Percentiles rank a stretch among this genome's conserved stretches.
Conservation (phyloP, 2,113 vertebrate species). For the Paradoxurus hermaphroditus region DNA sequence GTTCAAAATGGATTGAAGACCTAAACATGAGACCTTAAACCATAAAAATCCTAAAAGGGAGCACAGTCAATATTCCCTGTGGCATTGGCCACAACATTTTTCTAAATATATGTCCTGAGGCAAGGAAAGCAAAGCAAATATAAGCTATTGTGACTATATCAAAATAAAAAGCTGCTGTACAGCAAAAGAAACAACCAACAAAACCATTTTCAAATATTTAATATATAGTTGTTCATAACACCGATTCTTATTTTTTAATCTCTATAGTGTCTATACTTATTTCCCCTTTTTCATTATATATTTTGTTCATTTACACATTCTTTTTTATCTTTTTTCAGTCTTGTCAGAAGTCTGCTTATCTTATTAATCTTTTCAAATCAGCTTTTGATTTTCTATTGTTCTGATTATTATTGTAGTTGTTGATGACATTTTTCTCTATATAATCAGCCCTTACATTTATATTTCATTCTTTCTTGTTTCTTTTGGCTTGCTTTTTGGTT, state of each 20-base stretch:
- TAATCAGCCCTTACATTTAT: background rate
- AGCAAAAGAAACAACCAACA: too few species aligned
- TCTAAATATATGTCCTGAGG: too few species aligned
- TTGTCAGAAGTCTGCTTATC: background rate
- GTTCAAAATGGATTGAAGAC: background rate
- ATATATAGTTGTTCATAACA: background rate
- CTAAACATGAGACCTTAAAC: background rate
- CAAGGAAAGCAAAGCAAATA: too few species aligned
- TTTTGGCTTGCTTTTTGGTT: background rate
- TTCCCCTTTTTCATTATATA: background rate
- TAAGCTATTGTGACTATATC: too few species aligned
- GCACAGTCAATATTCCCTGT: too few species aligned
- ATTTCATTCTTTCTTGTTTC: background rate
- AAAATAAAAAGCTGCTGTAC: too few species aligned
- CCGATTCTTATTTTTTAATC: background rate
- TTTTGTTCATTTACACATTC: background rate
- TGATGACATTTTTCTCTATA: background rate
- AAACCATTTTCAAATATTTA: background rate
- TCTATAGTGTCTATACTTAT: background rate
- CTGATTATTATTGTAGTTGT: background rate
- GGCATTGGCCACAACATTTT: too few species aligned
- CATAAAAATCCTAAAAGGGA: too few species aligned
- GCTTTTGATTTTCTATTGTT: background rate
- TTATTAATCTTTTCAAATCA: background rate
- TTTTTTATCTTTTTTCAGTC: background rate